These are phyloP conservation scores for Phycodurus eques DNA, from an alignment of 2,113 vertebrate species.

Conservation along the genomic window DNA sequence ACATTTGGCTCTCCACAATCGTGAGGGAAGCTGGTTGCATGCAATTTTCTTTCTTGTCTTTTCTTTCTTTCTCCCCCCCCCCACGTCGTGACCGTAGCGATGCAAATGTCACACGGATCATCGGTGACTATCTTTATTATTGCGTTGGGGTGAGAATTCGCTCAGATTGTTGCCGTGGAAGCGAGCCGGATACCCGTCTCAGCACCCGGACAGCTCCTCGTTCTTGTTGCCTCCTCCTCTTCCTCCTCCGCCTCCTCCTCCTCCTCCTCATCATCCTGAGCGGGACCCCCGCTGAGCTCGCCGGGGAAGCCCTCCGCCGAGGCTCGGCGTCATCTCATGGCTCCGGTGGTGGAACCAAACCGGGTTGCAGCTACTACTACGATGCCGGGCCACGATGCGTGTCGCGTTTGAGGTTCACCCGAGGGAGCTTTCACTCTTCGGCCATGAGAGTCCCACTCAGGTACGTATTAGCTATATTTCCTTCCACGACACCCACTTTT, in stretches of 20 bases:
- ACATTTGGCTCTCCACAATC: conserved; percentile 20
- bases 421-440: conserved; percentile 19
- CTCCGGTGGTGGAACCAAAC: not conserved
- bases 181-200: conserved; percentile 30
- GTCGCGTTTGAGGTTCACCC: conserved; percentile 43
- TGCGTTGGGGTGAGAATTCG: conserved; percentile 43
- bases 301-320: conserved; percentile 63
- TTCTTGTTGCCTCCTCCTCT: not conserved
- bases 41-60: not conserved
- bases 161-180: conserved; percentile 6
- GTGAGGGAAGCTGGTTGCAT: not conserved
- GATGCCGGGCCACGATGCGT: conserved; percentile 51
- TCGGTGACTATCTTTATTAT: conserved; percentile 33
- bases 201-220: conserved; percentile 68
- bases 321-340: conserved; percentile 23
- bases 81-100: conserved; percentile 66
- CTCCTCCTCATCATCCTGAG: not conserved
- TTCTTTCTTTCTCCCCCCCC: conserved; percentile 21
- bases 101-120: conserved; percentile 63
- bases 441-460: conserved; percentile 62
- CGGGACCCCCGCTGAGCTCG: conserved; percentile 65
- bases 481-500: not conserved
- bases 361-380: conserved; percentile 29
- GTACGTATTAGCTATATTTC: conserved; percentile 40
- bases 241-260: conserved; percentile 40